A percentile compares a stretch with the other conserved stretches of the same genome.
Evolutionary conservation across 2,888 invertebrate species (phyloP).

Genomic region (Drosophila barbarae): DNA sequence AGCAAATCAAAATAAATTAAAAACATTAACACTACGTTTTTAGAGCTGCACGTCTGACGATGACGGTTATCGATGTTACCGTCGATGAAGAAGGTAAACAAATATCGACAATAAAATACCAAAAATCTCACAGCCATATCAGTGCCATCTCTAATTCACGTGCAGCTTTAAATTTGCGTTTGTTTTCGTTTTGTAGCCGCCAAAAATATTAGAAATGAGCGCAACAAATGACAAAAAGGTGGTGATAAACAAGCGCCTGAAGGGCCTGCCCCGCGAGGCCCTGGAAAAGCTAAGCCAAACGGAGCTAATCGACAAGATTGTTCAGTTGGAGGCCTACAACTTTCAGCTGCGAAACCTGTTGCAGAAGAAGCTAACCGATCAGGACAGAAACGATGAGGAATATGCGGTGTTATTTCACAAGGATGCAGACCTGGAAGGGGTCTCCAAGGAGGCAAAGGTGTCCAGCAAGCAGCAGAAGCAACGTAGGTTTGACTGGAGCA

Average conservation of each 20-base stretch:
- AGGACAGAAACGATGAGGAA: conserved; percentile 48
- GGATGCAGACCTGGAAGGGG: background rate
- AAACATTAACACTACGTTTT: conserved; percentile 21
- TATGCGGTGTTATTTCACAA: conserved; percentile 30
- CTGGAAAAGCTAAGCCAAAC: conserved; percentile 80
- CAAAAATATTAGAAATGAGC: conserved; percentile 40
- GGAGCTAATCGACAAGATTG: conserved; percentile 86
- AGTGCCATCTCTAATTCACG: conserved; percentile 11
- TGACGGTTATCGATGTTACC: background rate
- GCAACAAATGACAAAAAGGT: conserved; percentile 49
- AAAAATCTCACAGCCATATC: background rate
- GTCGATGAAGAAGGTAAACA: background rate
- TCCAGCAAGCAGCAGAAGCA: conserved; percentile 51
- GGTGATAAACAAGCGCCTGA: conserved; percentile 77
- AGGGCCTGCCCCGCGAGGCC: conserved; percentile 78
- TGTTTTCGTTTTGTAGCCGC: background rate
- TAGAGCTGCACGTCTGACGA: conserved; percentile 1
- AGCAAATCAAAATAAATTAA: conserved; percentile 24
- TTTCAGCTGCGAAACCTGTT: conserved; percentile 87
- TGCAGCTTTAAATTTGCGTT: conserved; percentile 1
- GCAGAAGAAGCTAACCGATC: conserved; percentile 80
- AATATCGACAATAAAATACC: background rate
- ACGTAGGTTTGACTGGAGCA: conserved; percentile 76
- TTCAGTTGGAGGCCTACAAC: conserved; percentile 88
- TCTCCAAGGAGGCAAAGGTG: background rate